Evolutionary conservation across 2,113 vertebrate genomes (phyloP).

Genomic region (Dasypus novemcinctus): DNA sequence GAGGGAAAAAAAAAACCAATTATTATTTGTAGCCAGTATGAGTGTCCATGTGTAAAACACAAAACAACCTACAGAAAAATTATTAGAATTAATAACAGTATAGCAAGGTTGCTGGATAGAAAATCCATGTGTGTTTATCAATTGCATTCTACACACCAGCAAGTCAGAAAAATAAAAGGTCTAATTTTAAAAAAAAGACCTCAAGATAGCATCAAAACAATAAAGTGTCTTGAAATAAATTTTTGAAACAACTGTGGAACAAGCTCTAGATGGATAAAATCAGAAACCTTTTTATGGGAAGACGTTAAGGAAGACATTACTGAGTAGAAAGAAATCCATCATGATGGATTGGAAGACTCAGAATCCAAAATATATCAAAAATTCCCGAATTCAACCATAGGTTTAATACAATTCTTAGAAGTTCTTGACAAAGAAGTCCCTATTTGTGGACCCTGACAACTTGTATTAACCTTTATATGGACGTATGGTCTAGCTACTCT

Average conservation of each 20-base stretch:
- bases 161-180: not conserved
- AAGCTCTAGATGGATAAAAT: not conserved
- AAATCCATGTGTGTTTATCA: not conserved
- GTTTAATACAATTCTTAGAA: slow-evolving; percentile 9
- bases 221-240: not conserved
- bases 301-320: not conserved
- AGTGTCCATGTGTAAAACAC: not conserved
- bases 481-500: not conserved
- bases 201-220: not conserved
- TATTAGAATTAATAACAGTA: slow-evolving; percentile 30
- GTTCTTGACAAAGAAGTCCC: not conserved
- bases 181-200: not conserved
- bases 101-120: not conserved
- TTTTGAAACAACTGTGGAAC: not conserved
- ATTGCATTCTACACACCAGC: not conserved
- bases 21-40: not conserved
- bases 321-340: not conserved
- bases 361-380: not conserved
- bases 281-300: not conserved
- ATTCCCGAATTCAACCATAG: not conserved
- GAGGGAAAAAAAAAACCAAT: not conserved
- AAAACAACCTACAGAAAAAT: not conserved
- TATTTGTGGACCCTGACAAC: not conserved
- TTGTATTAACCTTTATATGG: not conserved
- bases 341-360: not conserved